These are phyloP conservation scores for Micromesistius poutassou DNA, from an alignment of 2,797 vertebrate species.

Conservation along the genomic window DNA sequence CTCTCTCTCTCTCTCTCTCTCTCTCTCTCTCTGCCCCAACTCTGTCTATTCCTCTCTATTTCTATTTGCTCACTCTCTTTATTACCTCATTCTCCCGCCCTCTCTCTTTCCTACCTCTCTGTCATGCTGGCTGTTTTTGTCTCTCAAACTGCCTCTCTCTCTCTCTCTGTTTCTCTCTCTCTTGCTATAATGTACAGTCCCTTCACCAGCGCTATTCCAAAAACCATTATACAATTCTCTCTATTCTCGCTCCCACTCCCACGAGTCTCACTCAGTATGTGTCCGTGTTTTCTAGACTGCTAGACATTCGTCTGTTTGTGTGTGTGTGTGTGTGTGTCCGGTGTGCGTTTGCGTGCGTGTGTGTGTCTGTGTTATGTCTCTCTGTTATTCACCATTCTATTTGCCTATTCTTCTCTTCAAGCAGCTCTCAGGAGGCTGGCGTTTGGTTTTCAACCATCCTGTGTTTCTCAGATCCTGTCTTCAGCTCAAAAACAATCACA, in stretches of 20 bases:
- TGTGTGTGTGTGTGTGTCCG: neutral
- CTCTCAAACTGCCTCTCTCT: neutral
- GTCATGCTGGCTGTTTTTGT: neutral
- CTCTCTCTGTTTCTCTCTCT: neutral
- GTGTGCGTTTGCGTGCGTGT: neutral
- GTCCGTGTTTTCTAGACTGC: neutral
- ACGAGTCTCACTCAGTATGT: neutral
- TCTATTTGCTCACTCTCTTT: neutral
- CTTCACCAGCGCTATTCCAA: neutral
- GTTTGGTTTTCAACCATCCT: conserved; percentile 37
- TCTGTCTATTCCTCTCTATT: too few species aligned
- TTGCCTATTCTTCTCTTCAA: neutral
- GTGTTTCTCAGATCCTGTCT: conserved; percentile 52
- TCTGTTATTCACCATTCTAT: conserved; percentile 1
- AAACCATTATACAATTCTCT: neutral
- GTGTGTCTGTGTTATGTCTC: neutral
- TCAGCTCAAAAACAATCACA: conserved; percentile 53
- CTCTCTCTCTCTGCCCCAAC: neutral
- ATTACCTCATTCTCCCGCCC: conserved; percentile 24
- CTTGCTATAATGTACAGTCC: neutral
- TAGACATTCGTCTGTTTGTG: neutral
- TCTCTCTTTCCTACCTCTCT: neutral
- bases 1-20: neutral
- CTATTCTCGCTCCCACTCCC: neutral
- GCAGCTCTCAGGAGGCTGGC: neutral